Percentiles rank a stretch among this genome's conserved stretches.
Conservation (phyloP, 2,888 invertebrate species). For the Lasius platythorax region DNA sequence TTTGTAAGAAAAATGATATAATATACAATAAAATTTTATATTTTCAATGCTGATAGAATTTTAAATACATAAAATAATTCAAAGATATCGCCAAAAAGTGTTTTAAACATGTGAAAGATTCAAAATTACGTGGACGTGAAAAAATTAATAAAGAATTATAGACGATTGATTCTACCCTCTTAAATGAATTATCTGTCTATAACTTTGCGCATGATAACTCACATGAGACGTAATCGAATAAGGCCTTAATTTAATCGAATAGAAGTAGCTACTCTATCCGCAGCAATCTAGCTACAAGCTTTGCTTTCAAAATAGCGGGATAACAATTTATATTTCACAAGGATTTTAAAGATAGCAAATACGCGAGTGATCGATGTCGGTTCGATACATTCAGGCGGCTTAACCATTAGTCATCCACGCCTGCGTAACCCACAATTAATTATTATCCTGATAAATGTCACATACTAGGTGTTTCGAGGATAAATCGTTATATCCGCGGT, state of each 20-base stretch:
- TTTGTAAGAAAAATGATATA: not conserved
- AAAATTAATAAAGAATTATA: not conserved
- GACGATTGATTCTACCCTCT: not conserved
- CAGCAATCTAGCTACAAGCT: not conserved
- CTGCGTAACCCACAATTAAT: conserved; percentile 68
- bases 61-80: no score
- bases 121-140: not conserved
- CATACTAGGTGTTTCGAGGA: conserved; percentile 42
- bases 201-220: not conserved
- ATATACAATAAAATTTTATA: not conserved
- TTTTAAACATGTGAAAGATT: not conserved
- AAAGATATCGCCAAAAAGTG: not conserved
- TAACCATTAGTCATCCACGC: conserved; percentile 69
- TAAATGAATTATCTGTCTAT: not conserved
- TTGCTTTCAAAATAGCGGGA: not conserved
- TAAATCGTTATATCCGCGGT: conserved; percentile 64
- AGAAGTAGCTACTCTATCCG: not conserved
- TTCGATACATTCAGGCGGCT: conserved; percentile 58
- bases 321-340: conserved; percentile 29
- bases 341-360: conserved; percentile 45
- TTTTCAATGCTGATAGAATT: not conserved
- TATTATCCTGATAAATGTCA: conserved; percentile 74
- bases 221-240: not conserved
- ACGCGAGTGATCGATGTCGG: conserved; percentile 61
- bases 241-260: not conserved